Conservation (phyloP, 2,113 vertebrate species). For the Anguilla japonica region DNA sequence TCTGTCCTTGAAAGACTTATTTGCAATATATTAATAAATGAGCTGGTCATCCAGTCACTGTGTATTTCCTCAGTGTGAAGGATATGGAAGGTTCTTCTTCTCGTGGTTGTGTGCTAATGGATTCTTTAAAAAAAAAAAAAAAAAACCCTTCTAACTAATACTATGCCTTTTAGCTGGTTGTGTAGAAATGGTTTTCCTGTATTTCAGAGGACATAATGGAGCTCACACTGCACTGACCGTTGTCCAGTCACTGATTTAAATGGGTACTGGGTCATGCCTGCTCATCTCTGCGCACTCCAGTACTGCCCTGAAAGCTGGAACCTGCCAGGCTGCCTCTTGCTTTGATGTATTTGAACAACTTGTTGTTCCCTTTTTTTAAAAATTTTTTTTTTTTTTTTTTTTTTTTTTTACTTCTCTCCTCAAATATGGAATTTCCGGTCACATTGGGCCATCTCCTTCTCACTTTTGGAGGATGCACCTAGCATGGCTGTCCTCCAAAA, state of each 20-base stretch:
- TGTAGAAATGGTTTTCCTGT: slow-evolving; percentile 33
- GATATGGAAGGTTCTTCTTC: too few species aligned
- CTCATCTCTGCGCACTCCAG: too few species aligned
- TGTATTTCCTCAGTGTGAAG: too few species aligned
- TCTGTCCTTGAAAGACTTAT: slow-evolving; percentile 26
- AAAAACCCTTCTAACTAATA: slow-evolving; percentile 52
- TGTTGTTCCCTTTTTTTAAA: not conserved
- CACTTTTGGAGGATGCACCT: not conserved
- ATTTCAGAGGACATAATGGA: slow-evolving; percentile 43
- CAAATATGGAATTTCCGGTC: too few species aligned
- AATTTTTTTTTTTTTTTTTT: too few species aligned
- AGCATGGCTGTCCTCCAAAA: not conserved
- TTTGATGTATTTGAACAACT: not conserved
- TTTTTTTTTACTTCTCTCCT: not conserved
- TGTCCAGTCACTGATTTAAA: slow-evolving; percentile 26
- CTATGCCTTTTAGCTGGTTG: slow-evolving; percentile 26
- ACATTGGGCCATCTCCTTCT: not conserved
- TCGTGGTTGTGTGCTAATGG: slow-evolving; percentile 68
- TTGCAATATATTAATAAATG: slow-evolving; percentile 60
- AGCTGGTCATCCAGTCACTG: slow-evolving; percentile 40
- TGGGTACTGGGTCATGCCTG: not conserved
- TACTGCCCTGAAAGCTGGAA: too few species aligned
- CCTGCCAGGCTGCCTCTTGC: too few species aligned
- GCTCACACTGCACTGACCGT: slow-evolving; percentile 37
- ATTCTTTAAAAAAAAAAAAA: slow-evolving; percentile 57